phyloP scores from a whole-genome alignment of 2,797 vertebrate genomes.

The Chelmon rostratus region DNA sequence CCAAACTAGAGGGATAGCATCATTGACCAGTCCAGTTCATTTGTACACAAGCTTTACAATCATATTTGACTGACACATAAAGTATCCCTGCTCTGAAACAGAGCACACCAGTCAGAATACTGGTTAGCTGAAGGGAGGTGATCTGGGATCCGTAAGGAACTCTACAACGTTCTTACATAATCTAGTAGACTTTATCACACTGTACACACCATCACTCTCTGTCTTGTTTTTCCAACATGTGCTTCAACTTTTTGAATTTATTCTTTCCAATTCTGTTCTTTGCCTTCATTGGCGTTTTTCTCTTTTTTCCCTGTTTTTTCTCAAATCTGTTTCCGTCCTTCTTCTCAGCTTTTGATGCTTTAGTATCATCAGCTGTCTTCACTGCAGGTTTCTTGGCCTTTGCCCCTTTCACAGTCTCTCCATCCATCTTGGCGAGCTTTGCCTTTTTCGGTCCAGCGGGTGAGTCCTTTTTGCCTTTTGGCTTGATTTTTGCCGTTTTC shows the following conservation, averaged over 20 bases:
- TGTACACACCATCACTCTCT: conserved; percentile 42
- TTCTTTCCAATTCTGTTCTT: conserved; percentile 84
- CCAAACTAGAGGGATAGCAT: not conserved
- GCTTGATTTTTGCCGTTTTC: conserved; percentile 45
- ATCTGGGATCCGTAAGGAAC: conserved; percentile 1
- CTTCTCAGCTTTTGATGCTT: conserved; percentile 58
- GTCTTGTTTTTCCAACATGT: conserved; percentile 61
- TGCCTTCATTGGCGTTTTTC: conserved; percentile 58
- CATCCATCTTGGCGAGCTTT: conserved; percentile 80
- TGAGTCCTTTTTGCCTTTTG: conserved; percentile 69
- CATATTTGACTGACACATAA: conserved; percentile 21
- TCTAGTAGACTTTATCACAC: conserved; percentile 23
- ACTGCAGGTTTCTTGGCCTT: conserved; percentile 48
- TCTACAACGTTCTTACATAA: conserved; percentile 35
- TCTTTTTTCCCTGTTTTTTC: conserved; percentile 79
- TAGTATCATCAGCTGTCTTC: conserved; percentile 42
- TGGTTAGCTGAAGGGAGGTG: not conserved
- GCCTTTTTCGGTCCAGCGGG: conserved; percentile 78
- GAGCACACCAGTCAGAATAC: conserved; percentile 6
- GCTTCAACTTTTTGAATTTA: conserved; percentile 82
- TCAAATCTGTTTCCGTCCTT: conserved; percentile 75
- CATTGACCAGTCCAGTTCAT: conserved; percentile 18
- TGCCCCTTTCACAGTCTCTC: conserved; percentile 57
- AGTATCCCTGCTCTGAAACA: conserved; percentile 11
- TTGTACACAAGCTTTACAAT: conserved; percentile 31